Conservation (phyloP, 2,888 invertebrate species). For the Tetanocera ferruginea region DNA sequence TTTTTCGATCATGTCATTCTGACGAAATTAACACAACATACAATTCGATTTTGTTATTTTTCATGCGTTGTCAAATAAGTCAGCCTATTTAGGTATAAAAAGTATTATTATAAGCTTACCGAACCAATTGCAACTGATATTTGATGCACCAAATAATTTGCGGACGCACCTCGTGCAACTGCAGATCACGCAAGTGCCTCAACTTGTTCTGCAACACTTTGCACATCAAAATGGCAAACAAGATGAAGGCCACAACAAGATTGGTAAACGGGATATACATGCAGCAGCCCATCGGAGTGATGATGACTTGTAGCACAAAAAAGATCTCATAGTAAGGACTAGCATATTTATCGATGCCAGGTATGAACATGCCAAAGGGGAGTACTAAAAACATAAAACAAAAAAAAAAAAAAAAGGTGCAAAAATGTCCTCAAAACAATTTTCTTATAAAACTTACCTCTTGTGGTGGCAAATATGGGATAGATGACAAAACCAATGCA, state of each 20-base stretch:
- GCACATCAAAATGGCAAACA: conserved; percentile 52
- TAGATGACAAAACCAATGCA: conserved; percentile 58
- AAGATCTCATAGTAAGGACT: conserved; percentile 51
- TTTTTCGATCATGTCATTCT: too few relatives aligned
- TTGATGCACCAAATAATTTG: conserved; percentile 60
- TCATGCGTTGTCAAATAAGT: too few relatives aligned
- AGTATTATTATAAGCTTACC: conserved; percentile 48
- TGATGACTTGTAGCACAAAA: conserved; percentile 48
- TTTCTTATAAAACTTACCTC: conserved; percentile 53
- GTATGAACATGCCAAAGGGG: conserved; percentile 53
- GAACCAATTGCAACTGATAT: conserved; percentile 58
- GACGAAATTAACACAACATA: too few relatives aligned
- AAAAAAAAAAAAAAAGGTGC: neutral
- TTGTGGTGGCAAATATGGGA: conserved; percentile 57
- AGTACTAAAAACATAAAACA: conserved; percentile 42
- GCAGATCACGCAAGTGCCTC: conserved; percentile 45
- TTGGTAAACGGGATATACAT: conserved; percentile 55
- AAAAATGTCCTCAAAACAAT: neutral
- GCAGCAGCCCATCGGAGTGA: conserved; percentile 51
- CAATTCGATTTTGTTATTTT: too few relatives aligned
- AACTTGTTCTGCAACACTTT: conserved; percentile 52
- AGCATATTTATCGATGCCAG: conserved; percentile 49
- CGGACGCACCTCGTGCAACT: conserved; percentile 36
- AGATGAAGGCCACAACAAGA: conserved; percentile 52
- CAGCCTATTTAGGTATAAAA: too few relatives aligned